A percentile compares a stretch with the other conserved stretches of the same genome.
These are phyloP conservation scores for Drosophila repletoides DNA, from an alignment of 1,140 invertebrate genomes.

Conservation along the genomic window DNA sequence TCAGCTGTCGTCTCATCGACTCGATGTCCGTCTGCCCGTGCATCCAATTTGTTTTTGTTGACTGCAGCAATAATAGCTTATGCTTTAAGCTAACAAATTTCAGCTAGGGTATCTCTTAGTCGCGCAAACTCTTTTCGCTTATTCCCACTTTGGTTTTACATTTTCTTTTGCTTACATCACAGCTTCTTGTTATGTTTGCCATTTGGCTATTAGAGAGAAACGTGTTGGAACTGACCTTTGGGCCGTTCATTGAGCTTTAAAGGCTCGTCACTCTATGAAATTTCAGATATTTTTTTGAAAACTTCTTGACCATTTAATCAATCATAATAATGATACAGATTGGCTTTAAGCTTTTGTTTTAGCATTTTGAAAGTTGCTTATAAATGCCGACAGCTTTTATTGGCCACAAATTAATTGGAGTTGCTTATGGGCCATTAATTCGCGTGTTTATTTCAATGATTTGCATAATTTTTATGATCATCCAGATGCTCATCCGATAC, in stretches of 20 bases:
- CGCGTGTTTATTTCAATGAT: conserved; percentile 4
- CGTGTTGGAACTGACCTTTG: conserved; percentile 3
- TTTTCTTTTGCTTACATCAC: conserved; percentile 7
- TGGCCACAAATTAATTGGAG: conserved; percentile 11
- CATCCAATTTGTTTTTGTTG: too few species aligned
- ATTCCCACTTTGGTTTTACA: background rate
- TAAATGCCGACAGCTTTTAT: conserved; percentile 6
- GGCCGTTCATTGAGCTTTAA: conserved; percentile 12
- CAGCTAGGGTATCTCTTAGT: background rate
- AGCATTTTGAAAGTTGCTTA: conserved; percentile 20
- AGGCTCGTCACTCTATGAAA: background rate
- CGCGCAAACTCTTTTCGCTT: background rate
- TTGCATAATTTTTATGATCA: conserved; percentile 9
- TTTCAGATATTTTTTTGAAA: background rate
- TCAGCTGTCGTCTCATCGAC: too few species aligned
- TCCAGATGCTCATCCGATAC: background rate
- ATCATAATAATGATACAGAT: conserved; percentile 3
- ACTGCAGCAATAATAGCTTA: too few species aligned
- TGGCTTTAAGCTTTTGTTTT: conserved; percentile 3
- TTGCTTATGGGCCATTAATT: conserved; percentile 15
- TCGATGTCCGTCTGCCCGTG: too few species aligned
- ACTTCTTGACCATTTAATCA: conserved; percentile 9
- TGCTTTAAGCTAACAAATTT: background rate
- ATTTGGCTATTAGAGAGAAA: background rate
- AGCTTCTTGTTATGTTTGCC: conserved; percentile 5